Conservation (phyloP, 2,888 invertebrate species). For the Brachynemurus nebulosus region DNA sequence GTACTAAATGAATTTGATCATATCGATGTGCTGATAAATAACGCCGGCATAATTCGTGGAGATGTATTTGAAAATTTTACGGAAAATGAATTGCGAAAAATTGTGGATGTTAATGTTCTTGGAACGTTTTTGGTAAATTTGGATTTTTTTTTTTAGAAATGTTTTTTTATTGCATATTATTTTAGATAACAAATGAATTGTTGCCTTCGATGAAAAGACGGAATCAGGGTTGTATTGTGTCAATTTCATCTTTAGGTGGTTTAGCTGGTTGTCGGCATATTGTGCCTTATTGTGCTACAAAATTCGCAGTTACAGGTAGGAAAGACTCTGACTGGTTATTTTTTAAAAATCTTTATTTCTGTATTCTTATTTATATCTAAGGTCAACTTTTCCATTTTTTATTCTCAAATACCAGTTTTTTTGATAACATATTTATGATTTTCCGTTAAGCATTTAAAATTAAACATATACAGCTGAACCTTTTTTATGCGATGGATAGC, state of each 20-base stretch:
- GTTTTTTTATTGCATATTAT: too few relatives aligned
- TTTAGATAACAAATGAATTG: background rate
- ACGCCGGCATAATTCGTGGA: background rate
- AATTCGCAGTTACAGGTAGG: slow-evolving; percentile 2
- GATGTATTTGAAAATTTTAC: background rate
- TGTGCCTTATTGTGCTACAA: background rate
- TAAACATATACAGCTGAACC: too few relatives aligned
- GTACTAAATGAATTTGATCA: background rate
- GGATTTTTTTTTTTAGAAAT: too few relatives aligned
- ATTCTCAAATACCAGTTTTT: too few relatives aligned
- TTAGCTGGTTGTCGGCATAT: background rate
- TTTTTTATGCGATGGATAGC: too few relatives aligned
- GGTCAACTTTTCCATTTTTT: too few relatives aligned
- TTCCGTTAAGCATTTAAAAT: too few relatives aligned
- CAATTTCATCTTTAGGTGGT: background rate
- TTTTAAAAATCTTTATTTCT: too few relatives aligned
- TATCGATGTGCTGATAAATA: slow-evolving; percentile 1
- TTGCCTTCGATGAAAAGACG: background rate
- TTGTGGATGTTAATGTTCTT: background rate
- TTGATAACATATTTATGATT: too few relatives aligned
- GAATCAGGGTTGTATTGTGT: background rate
- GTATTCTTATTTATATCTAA: too few relatives aligned
- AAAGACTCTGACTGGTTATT: too few relatives aligned
- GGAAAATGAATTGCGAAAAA: background rate
- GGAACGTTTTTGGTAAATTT: too few relatives aligned